These are phyloP conservation scores for Hofmannophila pseudospretella DNA, from an alignment of 2,888 invertebrate genomes.

Conservation along the genomic window DNA sequence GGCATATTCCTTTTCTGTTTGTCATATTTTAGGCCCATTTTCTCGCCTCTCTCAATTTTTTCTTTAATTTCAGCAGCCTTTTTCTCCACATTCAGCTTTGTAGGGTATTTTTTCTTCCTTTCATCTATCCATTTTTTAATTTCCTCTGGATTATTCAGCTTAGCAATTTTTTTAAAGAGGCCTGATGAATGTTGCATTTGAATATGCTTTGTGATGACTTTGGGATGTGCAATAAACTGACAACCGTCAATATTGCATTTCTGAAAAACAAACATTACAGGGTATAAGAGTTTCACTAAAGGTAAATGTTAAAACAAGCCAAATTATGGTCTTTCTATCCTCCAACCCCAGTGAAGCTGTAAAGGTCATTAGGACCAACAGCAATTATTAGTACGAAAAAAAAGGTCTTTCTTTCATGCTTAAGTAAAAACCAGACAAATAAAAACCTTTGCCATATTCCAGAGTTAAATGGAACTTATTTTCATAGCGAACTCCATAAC, in stretches of 20 bases:
- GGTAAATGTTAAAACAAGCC: too few relatives aligned
- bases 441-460: too few relatives aligned
- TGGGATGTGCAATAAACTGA: conserved; percentile 86
- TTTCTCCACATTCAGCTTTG: conserved; percentile 81
- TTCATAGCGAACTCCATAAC: too few relatives aligned
- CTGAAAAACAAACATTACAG: conserved; percentile 51
- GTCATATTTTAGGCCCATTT: conserved; percentile 69
- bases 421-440: too few relatives aligned
- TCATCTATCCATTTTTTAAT: conserved; percentile 91
- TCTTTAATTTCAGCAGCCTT: conserved; percentile 81
- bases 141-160: conserved; percentile 87
- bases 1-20: conserved; percentile 16
- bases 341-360: too few relatives aligned
- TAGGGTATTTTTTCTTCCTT: conserved; percentile 87
- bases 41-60: conserved; percentile 85
- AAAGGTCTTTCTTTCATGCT: too few relatives aligned
- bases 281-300: too few relatives aligned
- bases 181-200: conserved; percentile 91
- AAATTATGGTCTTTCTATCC: too few relatives aligned
- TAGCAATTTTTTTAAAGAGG: conserved; percentile 86
- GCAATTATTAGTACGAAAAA: too few relatives aligned
- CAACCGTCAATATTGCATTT: conserved; percentile 90
- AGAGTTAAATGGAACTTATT: too few relatives aligned
- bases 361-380: too few relatives aligned
- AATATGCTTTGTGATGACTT: conserved; percentile 88